A percentile compares a stretch with the other conserved stretches of the same genome.
Conservation (phyloP, 2,888 invertebrate genomes). For the Torymus aiolomorphi region DNA sequence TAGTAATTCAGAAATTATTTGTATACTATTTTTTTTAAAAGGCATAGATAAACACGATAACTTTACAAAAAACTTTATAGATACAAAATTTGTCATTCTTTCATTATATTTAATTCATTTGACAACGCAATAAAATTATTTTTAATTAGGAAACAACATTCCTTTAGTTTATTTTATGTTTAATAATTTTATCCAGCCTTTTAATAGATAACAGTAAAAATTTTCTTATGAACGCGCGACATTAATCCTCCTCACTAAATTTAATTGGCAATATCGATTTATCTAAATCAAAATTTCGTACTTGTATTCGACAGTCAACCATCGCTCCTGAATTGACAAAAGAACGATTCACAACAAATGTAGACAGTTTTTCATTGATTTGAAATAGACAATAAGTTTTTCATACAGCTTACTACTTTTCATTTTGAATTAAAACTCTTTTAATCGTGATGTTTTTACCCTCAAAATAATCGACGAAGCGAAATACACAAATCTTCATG, state of each 20-base stretch:
- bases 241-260: slow-evolving; percentile 29
- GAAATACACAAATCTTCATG: neutral
- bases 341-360: slow-evolving; percentile 35
- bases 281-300: slow-evolving; percentile 42
- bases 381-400: slow-evolving; percentile 34
- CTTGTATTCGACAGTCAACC: slow-evolving; percentile 31
- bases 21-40: slow-evolving; percentile 34
- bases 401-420: neutral
- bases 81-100: slow-evolving; percentile 31
- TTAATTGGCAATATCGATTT: slow-evolving; percentile 49
- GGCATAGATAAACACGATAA: slow-evolving; percentile 35
- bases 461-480: neutral
- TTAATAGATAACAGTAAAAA: slow-evolving; percentile 46
- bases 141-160: slow-evolving; percentile 27
- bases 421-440: no score
- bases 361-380: slow-evolving; percentile 40
- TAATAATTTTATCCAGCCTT: slow-evolving; percentile 43
- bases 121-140: slow-evolving; percentile 23
- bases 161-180: slow-evolving; percentile 6
- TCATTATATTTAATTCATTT: slow-evolving; percentile 2
- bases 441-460: neutral
- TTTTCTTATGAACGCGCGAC: slow-evolving; percentile 20
- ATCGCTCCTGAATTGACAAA: slow-evolving; percentile 41
- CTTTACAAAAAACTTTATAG: slow-evolving; percentile 22
- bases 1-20: slow-evolving; percentile 49